Conservation (phyloP, 1,140 invertebrate species). For the Pteromalus puparum region DNA sequence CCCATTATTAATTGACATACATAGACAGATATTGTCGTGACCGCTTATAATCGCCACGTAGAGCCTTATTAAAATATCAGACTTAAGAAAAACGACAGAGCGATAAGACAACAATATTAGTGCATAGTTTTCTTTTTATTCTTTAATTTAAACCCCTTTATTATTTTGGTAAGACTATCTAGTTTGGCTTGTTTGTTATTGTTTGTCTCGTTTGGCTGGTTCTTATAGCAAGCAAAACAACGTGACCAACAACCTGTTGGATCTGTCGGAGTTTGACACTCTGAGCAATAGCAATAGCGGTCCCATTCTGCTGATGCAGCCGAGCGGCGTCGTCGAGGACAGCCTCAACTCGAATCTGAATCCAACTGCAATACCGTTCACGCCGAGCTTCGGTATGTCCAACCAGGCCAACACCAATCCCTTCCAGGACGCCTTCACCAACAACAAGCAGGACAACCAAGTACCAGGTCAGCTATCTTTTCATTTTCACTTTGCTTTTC, state of each 20-base stretch:
- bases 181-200: constrained; percentile 18
- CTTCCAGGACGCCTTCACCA: constrained; percentile 72
- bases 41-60: constrained; percentile 19
- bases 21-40: neutral
- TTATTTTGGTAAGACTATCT: neutral
- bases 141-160: neutral
- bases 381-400: constrained; percentile 66
- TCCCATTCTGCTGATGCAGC: constrained; percentile 64
- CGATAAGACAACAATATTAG: neutral
- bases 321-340: constrained; percentile 65
- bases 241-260: constrained; percentile 76
- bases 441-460: constrained; percentile 73
- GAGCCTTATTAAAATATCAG: neutral
- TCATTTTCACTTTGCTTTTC: constrained; percentile 12
- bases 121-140: neutral
- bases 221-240: constrained; percentile 76
- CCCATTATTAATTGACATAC: neutral
- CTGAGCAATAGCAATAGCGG: constrained; percentile 77
- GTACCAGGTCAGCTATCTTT: constrained; percentile 66
- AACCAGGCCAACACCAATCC: constrained; percentile 71
- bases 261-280: constrained; percentile 77
- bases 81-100: neutral
- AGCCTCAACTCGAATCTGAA: constrained; percentile 73
- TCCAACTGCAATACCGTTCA: constrained; percentile 71
- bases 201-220: constrained; percentile 57